Base-by-base conservation (phyloP, 2,797 vertebrate species). In the Neopelma chrysocephalum region DNA sequence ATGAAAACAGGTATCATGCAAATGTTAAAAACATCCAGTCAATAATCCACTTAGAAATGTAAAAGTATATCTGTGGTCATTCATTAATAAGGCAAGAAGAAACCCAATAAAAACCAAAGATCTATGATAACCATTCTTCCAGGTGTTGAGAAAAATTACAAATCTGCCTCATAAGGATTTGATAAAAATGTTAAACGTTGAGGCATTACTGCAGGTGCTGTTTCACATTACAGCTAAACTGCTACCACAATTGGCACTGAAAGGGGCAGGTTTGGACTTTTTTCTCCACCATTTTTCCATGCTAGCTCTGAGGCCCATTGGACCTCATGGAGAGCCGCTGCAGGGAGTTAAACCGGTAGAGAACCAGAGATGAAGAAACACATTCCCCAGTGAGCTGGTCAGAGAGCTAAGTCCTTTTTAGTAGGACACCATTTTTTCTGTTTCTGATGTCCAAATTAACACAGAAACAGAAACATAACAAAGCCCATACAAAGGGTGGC, bases 371-470 rank as follows among this genome's bases (percentile, higher is more conserved):
- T 4, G 34, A 32, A 70, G n/a, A 40, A 25, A 64, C 20, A 89
- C 15, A 21, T 5, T 73, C 13, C 11, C 65, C 70, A 75, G 25
- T 4, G 11, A 66, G 15, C 13, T 57, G 26, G 16, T 23, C 36
- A 27, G 60, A 36, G 40, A 17, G 16, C 25, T 4, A 48, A 54
- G 8, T 6, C 26, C 27, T 62, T 76, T 61, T 17, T 10, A 65
- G 5, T 1, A 62, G 16, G 26, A 76, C 34, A 8, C 1, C 0
- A 0, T 10, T 77, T 61, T 42, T 69, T 38, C 34, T 50, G 13
- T 10, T 81, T 51, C 54, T 73, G 43, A 72, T 36, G 29, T 7
- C 15, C 36, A 71, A 51, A 26, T 38, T 64, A 71, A 47, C 19
- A 40, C 6, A 73, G 38, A 62, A 64, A 23, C 47, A 75, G 31